A percentile compares a stretch with the other conserved stretches of the same genome.
Conservation (phyloP, 2,113 vertebrate species). For the Pangasianodon gigas region DNA sequence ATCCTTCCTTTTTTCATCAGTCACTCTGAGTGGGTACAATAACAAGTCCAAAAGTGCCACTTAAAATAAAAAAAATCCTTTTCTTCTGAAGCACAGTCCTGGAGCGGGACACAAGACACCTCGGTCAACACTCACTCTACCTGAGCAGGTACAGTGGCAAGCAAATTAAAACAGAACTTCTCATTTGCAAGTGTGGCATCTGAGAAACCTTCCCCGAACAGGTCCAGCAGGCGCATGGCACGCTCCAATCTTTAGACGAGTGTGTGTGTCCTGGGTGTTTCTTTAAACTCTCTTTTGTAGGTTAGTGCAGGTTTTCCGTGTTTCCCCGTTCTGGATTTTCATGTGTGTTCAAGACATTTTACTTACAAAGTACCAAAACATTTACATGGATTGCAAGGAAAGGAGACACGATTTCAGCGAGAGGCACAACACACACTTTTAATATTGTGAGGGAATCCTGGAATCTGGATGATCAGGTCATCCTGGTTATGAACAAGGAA, state of each 20-base stretch:
- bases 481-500: not conserved
- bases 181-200: constrained; percentile 40
- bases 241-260: not conserved
- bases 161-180: constrained; percentile 7
- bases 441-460: constrained; percentile 9
- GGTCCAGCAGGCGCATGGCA: constrained; percentile 18
- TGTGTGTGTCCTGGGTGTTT: not conserved
- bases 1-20: constrained; percentile 5
- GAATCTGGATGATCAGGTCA: not conserved
- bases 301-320: constrained; percentile 30
- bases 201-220: constrained; percentile 24
- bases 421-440: not conserved
- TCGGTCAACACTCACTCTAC: not conserved
- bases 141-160: not conserved
- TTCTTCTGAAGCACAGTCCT: not conserved
- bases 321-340: constrained; percentile 34
- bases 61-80: not conserved
- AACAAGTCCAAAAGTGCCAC: not conserved
- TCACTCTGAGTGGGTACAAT: not conserved
- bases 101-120: not conserved
- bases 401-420: not conserved
- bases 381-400: constrained; percentile 37
- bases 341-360: constrained; percentile 49
- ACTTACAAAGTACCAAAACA: constrained; percentile 49
- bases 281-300: constrained; percentile 30